Evolutionary conservation across 2,888 invertebrate species (phyloP), one percentile per base, ranked within the genome.

Genomic region (Priocnemis perturbator): DNA sequence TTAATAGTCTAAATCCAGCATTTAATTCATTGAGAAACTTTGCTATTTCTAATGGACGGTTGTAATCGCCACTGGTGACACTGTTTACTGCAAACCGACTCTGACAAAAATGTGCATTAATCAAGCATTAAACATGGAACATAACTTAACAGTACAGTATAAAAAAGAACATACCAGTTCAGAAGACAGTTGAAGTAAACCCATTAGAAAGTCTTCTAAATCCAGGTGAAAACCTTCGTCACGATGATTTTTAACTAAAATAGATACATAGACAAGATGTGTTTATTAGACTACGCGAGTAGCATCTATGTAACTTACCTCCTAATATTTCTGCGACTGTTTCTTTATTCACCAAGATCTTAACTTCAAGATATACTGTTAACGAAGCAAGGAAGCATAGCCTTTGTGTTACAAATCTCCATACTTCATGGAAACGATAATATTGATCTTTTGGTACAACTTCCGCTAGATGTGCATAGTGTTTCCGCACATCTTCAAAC

Each of bases 151-250:
- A 21, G 45, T 5, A 17, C n/a, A 11, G 4, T 45, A 19, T 60
- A 5, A 0, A 20, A 20, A 50, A 19, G n/a, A 68, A 56, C 69
- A n/a, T 88, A 95, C 95, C 92, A 98, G 87, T 90, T 98, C 98
- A 17, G 95, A 93, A 44, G 96, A 95, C 78, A 98, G 89, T 84
- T 94, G 93, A 17, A 98, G 90, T 11, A 97, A 89, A 0, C 98
- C 98, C 88, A 94, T 93, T 20, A 98, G 90, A 83, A 96, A 98
- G 85, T 98, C 98, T 88, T 98, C 98, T 30, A 98, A 90, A 79
- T 98, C 97, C 79, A 98, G 90, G 84, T 97, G 97, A 85, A 98
- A 96, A 0, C 95, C 96, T n/a, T 93, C 91, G 44, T 92, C 91
- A 71, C 92, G 90, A 69, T 93, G 92, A 0, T 91, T 90, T 85